These are phyloP conservation scores for Acanthoscelides obtectus DNA, from an alignment of 2,888 invertebrate genomes.

Conservation along the genomic window DNA sequence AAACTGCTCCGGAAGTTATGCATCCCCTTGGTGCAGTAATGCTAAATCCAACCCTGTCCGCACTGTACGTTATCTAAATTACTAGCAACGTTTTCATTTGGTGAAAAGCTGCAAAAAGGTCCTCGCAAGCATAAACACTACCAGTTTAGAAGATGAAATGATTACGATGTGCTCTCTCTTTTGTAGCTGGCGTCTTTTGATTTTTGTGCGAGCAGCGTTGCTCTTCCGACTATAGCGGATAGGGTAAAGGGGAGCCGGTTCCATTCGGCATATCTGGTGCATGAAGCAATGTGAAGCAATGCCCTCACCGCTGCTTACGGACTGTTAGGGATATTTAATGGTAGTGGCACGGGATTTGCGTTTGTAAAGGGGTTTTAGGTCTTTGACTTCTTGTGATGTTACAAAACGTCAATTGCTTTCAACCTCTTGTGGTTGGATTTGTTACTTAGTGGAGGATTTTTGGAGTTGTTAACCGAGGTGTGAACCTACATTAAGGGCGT, in stretches of 20 bases:
- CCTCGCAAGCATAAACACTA: conserved; percentile 30
- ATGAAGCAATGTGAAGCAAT: not conserved
- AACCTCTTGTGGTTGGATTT: not conserved
- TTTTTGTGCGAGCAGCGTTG: conserved; percentile 16
- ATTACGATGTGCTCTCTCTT: conserved; percentile 24
- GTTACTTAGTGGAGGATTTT: no score
- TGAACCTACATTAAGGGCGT: no score
- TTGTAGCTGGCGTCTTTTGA: conserved; percentile 29
- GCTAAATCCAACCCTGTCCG: conserved; percentile 7
- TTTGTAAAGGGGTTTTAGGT: not conserved
- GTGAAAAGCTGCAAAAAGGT: conserved; percentile 33
- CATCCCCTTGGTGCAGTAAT: no score
- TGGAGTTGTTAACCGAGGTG: no score
- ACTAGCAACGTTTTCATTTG: conserved; percentile 36
- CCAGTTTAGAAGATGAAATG: conserved; percentile 32
- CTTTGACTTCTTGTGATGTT: not conserved
- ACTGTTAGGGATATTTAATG: not conserved
- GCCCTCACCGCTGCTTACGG: not conserved
- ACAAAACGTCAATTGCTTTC: not conserved
- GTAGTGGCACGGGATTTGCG: not conserved
- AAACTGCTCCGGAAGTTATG: no score
- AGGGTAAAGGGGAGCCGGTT: not conserved
- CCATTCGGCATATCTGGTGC: not conserved
- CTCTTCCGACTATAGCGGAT: not conserved
- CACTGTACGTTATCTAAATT: conserved; percentile 39